These are phyloP conservation scores for Coregonus sp. DNA, from an alignment of 2,797 vertebrate species.

Conservation along the genomic window DNA sequence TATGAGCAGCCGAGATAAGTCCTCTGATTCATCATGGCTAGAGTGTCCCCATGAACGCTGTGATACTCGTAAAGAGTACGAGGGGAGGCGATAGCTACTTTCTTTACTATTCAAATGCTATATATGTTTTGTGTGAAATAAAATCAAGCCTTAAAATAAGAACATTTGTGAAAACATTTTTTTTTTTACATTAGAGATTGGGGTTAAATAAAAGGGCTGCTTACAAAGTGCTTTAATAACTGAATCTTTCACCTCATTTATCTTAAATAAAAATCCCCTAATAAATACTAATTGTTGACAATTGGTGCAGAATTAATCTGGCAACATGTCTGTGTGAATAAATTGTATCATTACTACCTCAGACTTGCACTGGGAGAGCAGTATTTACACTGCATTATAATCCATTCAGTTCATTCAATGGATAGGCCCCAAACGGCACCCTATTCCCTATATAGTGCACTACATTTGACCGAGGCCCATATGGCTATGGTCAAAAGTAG, in stretches of 20 bases:
- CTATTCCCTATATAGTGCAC: not conserved
- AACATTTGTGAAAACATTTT: constrained; percentile 47
- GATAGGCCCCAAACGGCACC: not conserved
- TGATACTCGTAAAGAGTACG: constrained; percentile 50
- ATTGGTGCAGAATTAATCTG: constrained; percentile 69
- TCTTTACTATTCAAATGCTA: constrained; percentile 11
- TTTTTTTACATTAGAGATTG: constrained; percentile 48
- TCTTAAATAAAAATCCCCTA: constrained; percentile 48
- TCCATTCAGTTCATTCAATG: constrained; percentile 65
- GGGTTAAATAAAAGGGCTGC: constrained; percentile 52
- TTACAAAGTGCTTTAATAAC: constrained; percentile 46
- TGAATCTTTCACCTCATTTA: constrained; percentile 61
- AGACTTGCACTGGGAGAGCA: constrained; percentile 48
- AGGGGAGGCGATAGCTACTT: not conserved
- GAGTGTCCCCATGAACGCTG: constrained; percentile 41
- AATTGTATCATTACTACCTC: constrained; percentile 7
- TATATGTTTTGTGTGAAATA: constrained; percentile 30
- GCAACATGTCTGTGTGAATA: constrained; percentile 29
- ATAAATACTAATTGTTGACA: constrained; percentile 65
- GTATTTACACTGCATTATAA: constrained; percentile 54
- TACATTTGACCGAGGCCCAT: not conserved
- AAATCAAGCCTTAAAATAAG: constrained; percentile 39
- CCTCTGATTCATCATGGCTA: constrained; percentile 29
- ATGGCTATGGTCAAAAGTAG: not conserved
- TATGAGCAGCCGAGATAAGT: constrained; percentile 4